These are phyloP conservation scores for Toxostoma redivivum DNA, from an alignment of 2,113 vertebrate genomes.

Conservation along the genomic window DNA sequence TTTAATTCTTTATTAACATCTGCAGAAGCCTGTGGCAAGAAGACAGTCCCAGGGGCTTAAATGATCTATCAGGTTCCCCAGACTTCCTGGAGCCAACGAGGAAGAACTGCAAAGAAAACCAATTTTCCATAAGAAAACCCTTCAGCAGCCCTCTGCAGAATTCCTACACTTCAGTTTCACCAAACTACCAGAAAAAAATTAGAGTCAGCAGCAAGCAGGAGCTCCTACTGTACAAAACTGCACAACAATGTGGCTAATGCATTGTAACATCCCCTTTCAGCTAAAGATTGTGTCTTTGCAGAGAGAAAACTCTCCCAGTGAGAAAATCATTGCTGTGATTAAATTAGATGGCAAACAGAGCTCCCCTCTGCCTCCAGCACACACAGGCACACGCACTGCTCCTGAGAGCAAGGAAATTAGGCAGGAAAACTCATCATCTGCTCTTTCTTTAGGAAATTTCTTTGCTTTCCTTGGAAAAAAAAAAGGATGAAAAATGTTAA, in stretches of 20 bases:
- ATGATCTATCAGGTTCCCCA: neutral
- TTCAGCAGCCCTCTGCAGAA: neutral
- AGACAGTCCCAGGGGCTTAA: neutral
- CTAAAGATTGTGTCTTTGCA: neutral
- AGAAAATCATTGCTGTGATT: neutral
- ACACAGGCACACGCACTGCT: rapidly evolving
- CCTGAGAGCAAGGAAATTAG: neutral
- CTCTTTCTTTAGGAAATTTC: neutral
- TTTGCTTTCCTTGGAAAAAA: neutral
- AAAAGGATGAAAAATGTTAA: neutral
- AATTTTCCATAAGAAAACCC: neutral
- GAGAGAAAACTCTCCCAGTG: neutral
- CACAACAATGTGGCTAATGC: neutral
- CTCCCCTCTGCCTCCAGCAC: neutral
- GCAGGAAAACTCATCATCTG: neutral
- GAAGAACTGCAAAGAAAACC: neutral
- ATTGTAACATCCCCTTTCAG: neutral
- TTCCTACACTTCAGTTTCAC: neutral
- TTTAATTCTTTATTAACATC: neutral
- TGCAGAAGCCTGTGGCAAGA: neutral
- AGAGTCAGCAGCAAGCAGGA: neutral
- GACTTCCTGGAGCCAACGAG: neutral
- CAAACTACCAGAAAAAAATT: neutral
- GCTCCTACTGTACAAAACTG: neutral
- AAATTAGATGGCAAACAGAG: neutral